Evolutionary conservation across 1,140 invertebrate genomes (phyloP).

Genomic region (Penaeus indicus): DNA sequence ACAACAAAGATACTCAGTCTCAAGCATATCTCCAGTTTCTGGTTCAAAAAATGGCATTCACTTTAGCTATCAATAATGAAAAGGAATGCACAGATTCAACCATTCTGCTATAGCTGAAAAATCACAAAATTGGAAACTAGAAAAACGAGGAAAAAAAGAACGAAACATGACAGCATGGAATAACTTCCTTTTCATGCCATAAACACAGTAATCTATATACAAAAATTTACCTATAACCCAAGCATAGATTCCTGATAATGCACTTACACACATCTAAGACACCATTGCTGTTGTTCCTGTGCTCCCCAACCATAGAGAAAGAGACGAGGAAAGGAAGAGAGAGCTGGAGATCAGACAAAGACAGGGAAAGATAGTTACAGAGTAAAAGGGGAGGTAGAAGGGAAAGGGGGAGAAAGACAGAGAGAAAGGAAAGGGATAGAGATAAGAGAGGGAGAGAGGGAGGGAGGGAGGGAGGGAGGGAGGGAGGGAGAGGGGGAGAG

Average conservation of each 20-base stretch:
- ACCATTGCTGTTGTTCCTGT: constrained; percentile 52
- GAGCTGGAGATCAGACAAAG: not conserved
- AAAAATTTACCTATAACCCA: constrained; percentile 61
- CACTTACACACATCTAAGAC: constrained; percentile 50
- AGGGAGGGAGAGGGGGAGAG: not conserved
- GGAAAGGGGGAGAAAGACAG: not conserved
- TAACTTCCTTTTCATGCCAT: constrained; percentile 51
- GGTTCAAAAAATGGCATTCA: constrained; percentile 44
- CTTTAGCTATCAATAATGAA: constrained; percentile 33
- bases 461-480: not conserved
- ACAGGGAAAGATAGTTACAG: not conserved
- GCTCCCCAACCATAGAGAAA: constrained; percentile 18
- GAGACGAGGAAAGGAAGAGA: not conserved
- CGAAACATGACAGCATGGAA: constrained; percentile 17
- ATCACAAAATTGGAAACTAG: not conserved
- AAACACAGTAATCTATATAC: constrained; percentile 51
- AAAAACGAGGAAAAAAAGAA: constrained; percentile 34
- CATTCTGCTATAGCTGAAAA: constrained; percentile 48
- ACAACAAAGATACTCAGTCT: constrained; percentile 38
- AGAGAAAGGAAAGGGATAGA: not conserved
- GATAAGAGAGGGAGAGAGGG: not conserved
- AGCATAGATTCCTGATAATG: constrained; percentile 47
- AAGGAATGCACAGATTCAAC: constrained; percentile 24
- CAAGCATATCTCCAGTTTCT: constrained; percentile 26
- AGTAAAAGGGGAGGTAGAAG: not conserved